phyloP scores from a whole-genome alignment of 2,797 vertebrate genomes.

The Dromococcyx pavoninus region DNA sequence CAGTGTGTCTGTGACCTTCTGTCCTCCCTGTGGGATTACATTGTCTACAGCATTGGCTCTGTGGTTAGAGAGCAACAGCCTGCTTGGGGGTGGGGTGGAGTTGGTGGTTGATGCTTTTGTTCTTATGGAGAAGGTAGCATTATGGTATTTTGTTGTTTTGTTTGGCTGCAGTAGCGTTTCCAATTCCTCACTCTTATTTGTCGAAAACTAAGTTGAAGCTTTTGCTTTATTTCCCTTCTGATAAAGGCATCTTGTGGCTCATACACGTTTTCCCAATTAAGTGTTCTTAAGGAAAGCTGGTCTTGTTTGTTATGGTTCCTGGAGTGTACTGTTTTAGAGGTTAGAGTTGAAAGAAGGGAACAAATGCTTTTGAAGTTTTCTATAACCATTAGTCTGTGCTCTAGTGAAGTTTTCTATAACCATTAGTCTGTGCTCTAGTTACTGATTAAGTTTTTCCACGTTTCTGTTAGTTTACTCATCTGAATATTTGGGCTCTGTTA shows the following conservation, averaged over 20 bases:
- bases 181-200: conserved; percentile 6
- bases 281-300: conserved; percentile 1
- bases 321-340: neutral
- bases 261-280: neutral
- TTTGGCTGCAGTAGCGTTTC: conserved; percentile 32
- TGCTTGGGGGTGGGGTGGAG: conserved; percentile 59
- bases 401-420: neutral
- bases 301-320: conserved; percentile 28
- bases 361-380: conserved; percentile 5
- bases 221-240: neutral
- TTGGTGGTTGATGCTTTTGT: conserved; percentile 58
- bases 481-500: neutral
- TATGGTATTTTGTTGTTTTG: conserved; percentile 54
- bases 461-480: conserved; percentile 3
- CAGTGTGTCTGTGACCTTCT: conserved; percentile 32
- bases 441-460: neutral
- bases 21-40: conserved; percentile 58
- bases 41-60: conserved; percentile 6
- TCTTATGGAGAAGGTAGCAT: conserved; percentile 46
- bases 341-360: conserved; percentile 7
- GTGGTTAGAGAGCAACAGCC: conserved; percentile 58
- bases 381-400: neutral
- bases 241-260: neutral
- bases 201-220: neutral
- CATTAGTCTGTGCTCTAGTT: neutral